phyloP scores from a whole-genome alignment of 2,888 invertebrate genomes.

The Lobophora halterata region DNA sequence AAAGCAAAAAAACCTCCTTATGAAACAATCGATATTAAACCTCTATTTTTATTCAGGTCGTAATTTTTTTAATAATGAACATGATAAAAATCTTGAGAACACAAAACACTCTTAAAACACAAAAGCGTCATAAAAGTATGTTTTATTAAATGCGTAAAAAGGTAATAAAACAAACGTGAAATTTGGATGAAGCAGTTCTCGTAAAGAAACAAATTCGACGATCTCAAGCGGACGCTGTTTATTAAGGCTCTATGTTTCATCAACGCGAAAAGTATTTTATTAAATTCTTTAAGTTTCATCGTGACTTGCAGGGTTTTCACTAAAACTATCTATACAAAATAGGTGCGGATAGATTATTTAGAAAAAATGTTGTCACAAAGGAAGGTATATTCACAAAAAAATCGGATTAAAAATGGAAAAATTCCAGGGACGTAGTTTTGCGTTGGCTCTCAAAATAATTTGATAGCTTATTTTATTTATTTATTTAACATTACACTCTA shows the following conservation, averaged over 20 bases:
- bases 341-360: too few species aligned
- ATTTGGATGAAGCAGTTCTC: constrained; percentile 26
- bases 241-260: constrained; percentile 54
- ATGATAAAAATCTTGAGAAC: background rate
- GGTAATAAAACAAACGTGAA: constrained; percentile 13
- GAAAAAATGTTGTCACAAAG: too few species aligned
- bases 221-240: constrained; percentile 42
- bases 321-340: background rate
- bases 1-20: too few species aligned
- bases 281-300: constrained; percentile 52
- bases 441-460: too few species aligned
- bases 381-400: too few species aligned
- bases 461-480: too few species aligned
- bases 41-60: too few species aligned
- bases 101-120: constrained; percentile 5
- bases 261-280: constrained; percentile 63
- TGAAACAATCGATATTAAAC: too few species aligned
- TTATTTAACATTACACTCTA: too few species aligned
- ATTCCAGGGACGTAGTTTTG: too few species aligned
- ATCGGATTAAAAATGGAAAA: too few species aligned
- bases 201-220: constrained; percentile 33
- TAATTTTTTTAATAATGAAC: background rate
- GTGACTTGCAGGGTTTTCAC: constrained; percentile 25
- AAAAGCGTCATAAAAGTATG: constrained; percentile 13
- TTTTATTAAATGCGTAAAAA: constrained; percentile 21